Percentiles rank a stretch among this genome's conserved stretches.
Conservation (phyloP, 2,113 vertebrate species). For the Tenebrosternarchus preto region DNA sequence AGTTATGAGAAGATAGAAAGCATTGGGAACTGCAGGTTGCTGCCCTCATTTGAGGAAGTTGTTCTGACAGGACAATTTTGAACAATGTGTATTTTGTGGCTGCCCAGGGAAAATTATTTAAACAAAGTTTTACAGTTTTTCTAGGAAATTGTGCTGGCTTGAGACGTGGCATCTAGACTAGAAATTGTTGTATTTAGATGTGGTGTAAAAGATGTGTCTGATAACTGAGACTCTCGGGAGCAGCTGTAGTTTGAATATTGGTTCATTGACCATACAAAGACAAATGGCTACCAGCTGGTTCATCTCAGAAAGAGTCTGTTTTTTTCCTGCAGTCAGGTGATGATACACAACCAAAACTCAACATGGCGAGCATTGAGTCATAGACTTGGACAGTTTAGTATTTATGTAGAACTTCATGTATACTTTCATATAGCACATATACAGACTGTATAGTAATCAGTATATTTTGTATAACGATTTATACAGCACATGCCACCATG, state of each 20-base stretch:
- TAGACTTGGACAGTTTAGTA: background rate
- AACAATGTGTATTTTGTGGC: conserved; percentile 19
- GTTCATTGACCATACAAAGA: conserved; percentile 77
- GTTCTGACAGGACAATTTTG: conserved; percentile 5
- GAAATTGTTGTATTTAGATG: too few relatives aligned
- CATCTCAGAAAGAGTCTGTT: conserved; percentile 64
- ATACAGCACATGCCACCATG: background rate
- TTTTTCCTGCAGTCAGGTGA: conserved; percentile 46
- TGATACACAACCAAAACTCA: conserved; percentile 24
- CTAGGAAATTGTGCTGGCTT: conserved; percentile 29
- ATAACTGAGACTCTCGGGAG: conserved; percentile 70
- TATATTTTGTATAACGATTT: background rate
- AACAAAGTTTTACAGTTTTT: conserved; percentile 19
- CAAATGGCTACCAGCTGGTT: conserved; percentile 85
- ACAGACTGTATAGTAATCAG: background rate
- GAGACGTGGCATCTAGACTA: conserved; percentile 44
- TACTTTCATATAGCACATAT: background rate
- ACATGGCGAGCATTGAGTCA: conserved; percentile 17
- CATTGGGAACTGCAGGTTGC: conserved; percentile 24
- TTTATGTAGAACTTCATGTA: conserved; percentile 11
- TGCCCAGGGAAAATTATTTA: background rate
- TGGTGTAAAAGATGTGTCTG: conserved; percentile 67
- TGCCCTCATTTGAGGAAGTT: conserved; percentile 1
- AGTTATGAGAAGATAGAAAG: conserved; percentile 27
- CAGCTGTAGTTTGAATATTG: conserved; percentile 76